Evolutionary conservation across 2,113 vertebrate genomes (phyloP).

Genomic region (Dipodomys stephensi): DNA sequence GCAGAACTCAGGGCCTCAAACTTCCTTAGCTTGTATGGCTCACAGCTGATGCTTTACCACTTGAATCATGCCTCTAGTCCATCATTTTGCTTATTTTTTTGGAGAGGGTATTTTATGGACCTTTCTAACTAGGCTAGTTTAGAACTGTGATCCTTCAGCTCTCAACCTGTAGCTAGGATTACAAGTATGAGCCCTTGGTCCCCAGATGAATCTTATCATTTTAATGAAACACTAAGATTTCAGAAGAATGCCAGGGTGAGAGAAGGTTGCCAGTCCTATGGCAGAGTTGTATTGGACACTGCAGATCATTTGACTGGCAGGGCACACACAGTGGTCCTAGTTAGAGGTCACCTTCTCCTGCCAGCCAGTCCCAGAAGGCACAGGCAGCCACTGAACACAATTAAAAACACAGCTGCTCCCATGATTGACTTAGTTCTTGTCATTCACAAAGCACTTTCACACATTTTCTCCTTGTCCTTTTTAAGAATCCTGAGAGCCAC

Average conservation of each 20-base stretch:
- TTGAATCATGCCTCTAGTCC: too few relatives aligned
- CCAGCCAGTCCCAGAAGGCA: background rate
- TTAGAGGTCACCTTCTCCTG: background rate
- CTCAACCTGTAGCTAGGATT: too few relatives aligned
- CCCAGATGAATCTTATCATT: background rate
- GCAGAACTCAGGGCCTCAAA: too few relatives aligned
- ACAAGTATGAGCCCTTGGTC: too few relatives aligned
- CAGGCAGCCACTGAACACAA: background rate
- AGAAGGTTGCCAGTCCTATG: background rate
- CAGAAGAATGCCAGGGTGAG: background rate
- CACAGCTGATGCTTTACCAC: too few relatives aligned
- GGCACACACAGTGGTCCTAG: background rate
- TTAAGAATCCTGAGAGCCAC: background rate
- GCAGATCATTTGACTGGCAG: rapidly evolving
- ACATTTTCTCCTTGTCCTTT: background rate
- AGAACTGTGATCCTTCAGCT: too few relatives aligned
- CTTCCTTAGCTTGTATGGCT: too few relatives aligned
- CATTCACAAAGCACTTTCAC: background rate
- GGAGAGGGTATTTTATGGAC: too few relatives aligned
- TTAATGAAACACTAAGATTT: background rate
- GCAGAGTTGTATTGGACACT: background rate
- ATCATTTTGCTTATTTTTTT: too few relatives aligned
- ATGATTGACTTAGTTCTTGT: background rate
- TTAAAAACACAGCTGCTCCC: background rate
- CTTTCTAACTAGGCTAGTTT: too few relatives aligned